Percentiles rank a stretch among this genome's conserved stretches.
Evolutionary conservation across 2,797 vertebrate genomes (phyloP).

Genomic region (Carapus acus): DNA sequence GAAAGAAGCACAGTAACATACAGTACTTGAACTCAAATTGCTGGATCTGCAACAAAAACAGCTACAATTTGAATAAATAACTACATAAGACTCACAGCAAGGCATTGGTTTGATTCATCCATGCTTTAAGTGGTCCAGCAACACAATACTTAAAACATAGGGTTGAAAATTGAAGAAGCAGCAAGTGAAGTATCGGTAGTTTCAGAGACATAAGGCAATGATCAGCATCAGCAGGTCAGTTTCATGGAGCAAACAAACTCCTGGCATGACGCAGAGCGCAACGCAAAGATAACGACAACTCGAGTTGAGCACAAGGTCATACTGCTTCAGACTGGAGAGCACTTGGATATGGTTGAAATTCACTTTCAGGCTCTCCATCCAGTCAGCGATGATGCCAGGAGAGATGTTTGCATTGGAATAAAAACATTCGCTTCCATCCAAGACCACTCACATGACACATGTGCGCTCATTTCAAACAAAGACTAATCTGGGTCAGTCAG

Average conservation of each 20-base stretch:
- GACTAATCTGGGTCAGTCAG: slow-evolving; percentile 19
- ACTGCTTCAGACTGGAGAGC: slow-evolving; percentile 26
- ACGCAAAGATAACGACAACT: slow-evolving; percentile 13
- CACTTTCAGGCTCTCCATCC: slow-evolving; percentile 23
- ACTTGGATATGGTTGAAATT: slow-evolving; percentile 37
- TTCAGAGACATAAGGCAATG: slow-evolving; percentile 20
- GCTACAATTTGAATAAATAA: slow-evolving; percentile 5
- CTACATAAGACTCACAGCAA: slow-evolving; percentile 10
- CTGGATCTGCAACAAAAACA: slow-evolving; percentile 29
- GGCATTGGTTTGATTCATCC: slow-evolving; percentile 4
- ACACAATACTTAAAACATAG: slow-evolving; percentile 21
- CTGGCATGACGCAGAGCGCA: not conserved
- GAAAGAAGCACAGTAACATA: slow-evolving; percentile 51
- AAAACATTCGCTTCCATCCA: not conserved
- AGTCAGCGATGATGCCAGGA: slow-evolving; percentile 26
- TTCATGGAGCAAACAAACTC: slow-evolving; percentile 39
- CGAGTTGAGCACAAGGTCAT: slow-evolving; percentile 48
- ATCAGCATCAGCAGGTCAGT: slow-evolving; percentile 47
- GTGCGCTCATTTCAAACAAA: too few species aligned
- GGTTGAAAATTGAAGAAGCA: too few species aligned
- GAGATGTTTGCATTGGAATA: slow-evolving; percentile 13
- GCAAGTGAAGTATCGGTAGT: slow-evolving; percentile 28
- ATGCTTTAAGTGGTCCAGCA: slow-evolving; percentile 27
- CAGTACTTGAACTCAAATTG: slow-evolving; percentile 26
- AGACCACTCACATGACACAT: slow-evolving; percentile 18